These are phyloP conservation scores for Macroglossus sobrinus DNA, from an alignment of 2,113 vertebrate species.

Conservation along the genomic window DNA sequence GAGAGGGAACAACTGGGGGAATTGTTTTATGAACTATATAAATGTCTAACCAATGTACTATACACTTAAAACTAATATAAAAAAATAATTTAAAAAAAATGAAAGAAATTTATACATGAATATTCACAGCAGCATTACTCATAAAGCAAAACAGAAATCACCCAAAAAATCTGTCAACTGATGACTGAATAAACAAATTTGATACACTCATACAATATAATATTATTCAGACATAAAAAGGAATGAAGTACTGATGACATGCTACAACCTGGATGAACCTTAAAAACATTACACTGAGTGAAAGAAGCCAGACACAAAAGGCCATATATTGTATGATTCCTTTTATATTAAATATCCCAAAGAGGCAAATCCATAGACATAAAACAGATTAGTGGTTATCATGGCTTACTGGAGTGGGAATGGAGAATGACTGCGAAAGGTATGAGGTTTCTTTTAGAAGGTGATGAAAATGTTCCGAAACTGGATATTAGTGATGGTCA, in stretches of 20 bases:
- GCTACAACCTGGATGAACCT: background rate
- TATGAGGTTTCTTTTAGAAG: background rate
- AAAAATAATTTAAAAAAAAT: too few relatives aligned
- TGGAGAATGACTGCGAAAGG: background rate
- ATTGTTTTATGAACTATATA: too few relatives aligned
- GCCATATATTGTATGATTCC: background rate
- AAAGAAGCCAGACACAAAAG: background rate
- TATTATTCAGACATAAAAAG: background rate
- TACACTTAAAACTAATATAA: too few relatives aligned
- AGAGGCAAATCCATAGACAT: background rate
- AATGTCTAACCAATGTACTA: too few relatives aligned
- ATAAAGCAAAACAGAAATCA: background rate
- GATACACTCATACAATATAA: background rate
- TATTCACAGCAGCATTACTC: background rate
- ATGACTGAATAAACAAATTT: background rate
- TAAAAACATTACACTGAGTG: background rate
- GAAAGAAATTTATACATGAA: background rate
- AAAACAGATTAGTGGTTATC: background rate
- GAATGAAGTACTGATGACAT: background rate
- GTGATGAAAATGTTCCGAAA: background rate
- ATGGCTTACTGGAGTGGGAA: too few relatives aligned
- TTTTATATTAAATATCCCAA: background rate
- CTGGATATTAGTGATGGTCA: background rate
- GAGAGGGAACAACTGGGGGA: too few relatives aligned
- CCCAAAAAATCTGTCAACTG: background rate